Base-by-base conservation (phyloP, 2,888 invertebrate species). In the Aspidiotus rigidus region DNA sequence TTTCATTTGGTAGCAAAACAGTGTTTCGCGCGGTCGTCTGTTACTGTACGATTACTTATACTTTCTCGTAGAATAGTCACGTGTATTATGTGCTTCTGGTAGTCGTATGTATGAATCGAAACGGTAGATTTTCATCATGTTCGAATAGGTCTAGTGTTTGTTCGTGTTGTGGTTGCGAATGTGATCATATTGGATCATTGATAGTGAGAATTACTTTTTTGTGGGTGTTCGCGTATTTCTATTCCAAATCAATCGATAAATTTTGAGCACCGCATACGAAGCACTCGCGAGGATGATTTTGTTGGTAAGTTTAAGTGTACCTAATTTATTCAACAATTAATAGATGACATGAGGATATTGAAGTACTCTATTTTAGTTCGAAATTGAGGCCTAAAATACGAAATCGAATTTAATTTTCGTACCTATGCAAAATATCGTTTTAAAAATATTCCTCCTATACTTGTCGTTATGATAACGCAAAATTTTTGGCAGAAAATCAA, bases 221-320 rank as follows among this genome's bases (percentile, higher is more conserved):
- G 64, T 54, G 64, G 54, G 55, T 64, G 64, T 54, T 64, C 54
- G 53, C 40, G 11, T 64, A 39, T 15, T 64, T 64, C 40, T 64
- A 64, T 15, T 15, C 40, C 15, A 54, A 64, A 64, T 64, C 64
- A n/a, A 64, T 64, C 9, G 55, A 64, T 28, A 7, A 64, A 54
- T 64, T 64, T 64, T 64, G 11, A 64, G n/a, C 49, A 28, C 28
- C 28, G 28, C 28, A 28, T 28, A 28, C 28, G 28, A 28, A 28
- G 5, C 28, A 28, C 28, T 28, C 28, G 28, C 28, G 28, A 28
- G 28, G 28, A 28, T 28, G 28, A 28, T 28, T 28, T 28, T 28
- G 28, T 28, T 28, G 28, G 28, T 28, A 28, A 28, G 28, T 28
- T 28, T 28, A 5, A 28, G 28, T 28, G 28, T 28, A n/a, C n/a